phyloP scores from a whole-genome alignment of 2,888 invertebrate species.

The Tyria jacobaeae region DNA sequence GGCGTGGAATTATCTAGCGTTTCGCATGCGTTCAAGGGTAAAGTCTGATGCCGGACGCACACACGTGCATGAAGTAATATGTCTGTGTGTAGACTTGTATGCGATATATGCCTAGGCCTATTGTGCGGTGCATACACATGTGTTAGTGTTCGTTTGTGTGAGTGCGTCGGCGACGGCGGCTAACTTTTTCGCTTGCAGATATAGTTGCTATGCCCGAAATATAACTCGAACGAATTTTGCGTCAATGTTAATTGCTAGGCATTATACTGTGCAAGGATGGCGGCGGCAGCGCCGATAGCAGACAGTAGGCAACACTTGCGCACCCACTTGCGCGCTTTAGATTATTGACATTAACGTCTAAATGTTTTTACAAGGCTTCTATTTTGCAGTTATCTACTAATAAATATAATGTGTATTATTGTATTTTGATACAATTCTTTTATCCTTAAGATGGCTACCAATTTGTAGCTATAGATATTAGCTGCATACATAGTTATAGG shows the following conservation, averaged over 20 bases:
- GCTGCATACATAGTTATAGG: conserved; percentile 6
- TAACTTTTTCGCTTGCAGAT: conserved; percentile 81
- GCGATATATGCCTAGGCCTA: conserved; percentile 71
- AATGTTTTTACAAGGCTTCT: conserved; percentile 14
- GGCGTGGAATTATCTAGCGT: conserved; percentile 75
- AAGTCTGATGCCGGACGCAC: conserved; percentile 78
- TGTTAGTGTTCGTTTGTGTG: conserved; percentile 61
- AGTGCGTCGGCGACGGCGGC: conserved; percentile 72
- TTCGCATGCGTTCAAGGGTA: conserved; percentile 84
- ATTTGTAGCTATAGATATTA: neutral
- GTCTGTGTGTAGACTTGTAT: conserved; percentile 63
- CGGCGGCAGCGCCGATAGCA: conserved; percentile 49
- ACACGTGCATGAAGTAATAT: conserved; percentile 56
- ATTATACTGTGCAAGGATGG: conserved; percentile 49
- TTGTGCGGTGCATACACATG: conserved; percentile 67
- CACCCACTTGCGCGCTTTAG: conserved; percentile 34
- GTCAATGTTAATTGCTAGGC: conserved; percentile 74
- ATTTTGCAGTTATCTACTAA: neutral
- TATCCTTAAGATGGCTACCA: neutral
- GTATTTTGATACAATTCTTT: too few species aligned
- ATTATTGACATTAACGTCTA: conserved; percentile 28
- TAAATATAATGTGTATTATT: too few species aligned
- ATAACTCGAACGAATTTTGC: conserved; percentile 78
- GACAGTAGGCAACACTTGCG: conserved; percentile 38
- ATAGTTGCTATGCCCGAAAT: conserved; percentile 84